Percentiles rank a stretch among this genome's conserved stretches.
phyloP scores from a whole-genome alignment of 2,888 invertebrate genomes.

The Amiota communis region DNA sequence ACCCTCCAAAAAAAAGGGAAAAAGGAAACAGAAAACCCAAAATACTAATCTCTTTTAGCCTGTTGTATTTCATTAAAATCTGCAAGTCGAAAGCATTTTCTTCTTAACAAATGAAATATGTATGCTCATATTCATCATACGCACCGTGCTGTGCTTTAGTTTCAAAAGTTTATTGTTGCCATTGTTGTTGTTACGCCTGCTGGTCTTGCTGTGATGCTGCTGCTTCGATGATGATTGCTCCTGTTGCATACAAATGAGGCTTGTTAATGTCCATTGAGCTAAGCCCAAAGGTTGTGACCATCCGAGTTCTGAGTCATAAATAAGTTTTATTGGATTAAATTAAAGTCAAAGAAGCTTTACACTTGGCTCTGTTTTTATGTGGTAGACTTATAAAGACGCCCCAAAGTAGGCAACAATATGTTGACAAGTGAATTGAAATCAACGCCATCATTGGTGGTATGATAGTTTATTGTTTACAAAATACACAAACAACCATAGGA shows the following conservation, averaged over 20 bases:
- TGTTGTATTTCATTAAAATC: too few relatives aligned
- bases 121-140: slow-evolving; percentile 53
- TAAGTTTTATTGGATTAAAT: slow-evolving; percentile 6
- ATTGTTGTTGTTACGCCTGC: too few relatives aligned
- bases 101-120: slow-evolving; percentile 38
- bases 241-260: slow-evolving; percentile 53
- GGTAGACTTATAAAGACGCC: neutral
- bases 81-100: too few relatives aligned
- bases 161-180: slow-evolving; percentile 44
- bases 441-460: neutral
- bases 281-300: neutral
- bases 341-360: neutral
- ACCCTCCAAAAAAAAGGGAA: too few relatives aligned
- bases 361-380: neutral
- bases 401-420: neutral
- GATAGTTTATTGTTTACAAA: neutral
- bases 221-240: too few relatives aligned
- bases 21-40: too few relatives aligned
- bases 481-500: neutral
- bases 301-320: slow-evolving; percentile 1
- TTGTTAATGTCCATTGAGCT: slow-evolving; percentile 26
- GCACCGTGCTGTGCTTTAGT: slow-evolving; percentile 47
- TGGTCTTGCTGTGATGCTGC: too few relatives aligned
- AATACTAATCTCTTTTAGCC: too few relatives aligned
- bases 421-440: slow-evolving; percentile 8